Evolutionary conservation across 2,113 vertebrate genomes (phyloP), one percentile per base, ranked within the genome.

Genomic region (Notothenia coriiceps): DNA sequence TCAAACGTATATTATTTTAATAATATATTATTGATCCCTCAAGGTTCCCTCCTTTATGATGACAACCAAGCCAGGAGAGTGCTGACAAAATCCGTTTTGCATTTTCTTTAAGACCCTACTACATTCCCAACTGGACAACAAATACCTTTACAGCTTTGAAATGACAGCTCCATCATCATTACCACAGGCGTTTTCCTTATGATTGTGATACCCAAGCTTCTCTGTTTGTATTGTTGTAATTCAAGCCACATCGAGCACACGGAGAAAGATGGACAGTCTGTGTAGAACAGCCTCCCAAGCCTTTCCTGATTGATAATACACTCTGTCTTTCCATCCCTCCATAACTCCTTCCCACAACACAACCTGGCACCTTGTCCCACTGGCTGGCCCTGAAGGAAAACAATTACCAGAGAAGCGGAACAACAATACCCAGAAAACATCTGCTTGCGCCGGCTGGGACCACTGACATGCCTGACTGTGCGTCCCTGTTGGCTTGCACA

Each of bases 371-470:
- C 81, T 86, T 60, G 70, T 77, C 82, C 82, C 84, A 66, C 88
- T 87, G 86, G 86, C 89, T 80, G 82, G 76, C 84, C 92, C 85
- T 81, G 77, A 77, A 91, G 84, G 79, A 89, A 94, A 94, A 91
- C 91, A 94, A 94, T 95, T 92, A 93, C 87, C 71, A 70, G 77
- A 79, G 86, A 88, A 82, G 89, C 83, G 57, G 81, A 92, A 90
- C 90, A 92, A 94, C 92, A 94, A 94, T 92, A 88, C 82, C 79
- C 87, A 74, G 85, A 88, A 92, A 95, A 95, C 94, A 94, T 94
- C 94, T 94, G 94, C 91, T 92, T 68, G 56, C 62, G 66, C 87
- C 83, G 87, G 89, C 89, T 82, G 88, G 83, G 90, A 85, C 82
- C 88, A 62, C 80, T 51, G 86, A 86, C 85, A 78, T 70, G 85